phyloP scores from a whole-genome alignment of 2,113 vertebrate genomes.

The Poicephalus gulielmi region DNA sequence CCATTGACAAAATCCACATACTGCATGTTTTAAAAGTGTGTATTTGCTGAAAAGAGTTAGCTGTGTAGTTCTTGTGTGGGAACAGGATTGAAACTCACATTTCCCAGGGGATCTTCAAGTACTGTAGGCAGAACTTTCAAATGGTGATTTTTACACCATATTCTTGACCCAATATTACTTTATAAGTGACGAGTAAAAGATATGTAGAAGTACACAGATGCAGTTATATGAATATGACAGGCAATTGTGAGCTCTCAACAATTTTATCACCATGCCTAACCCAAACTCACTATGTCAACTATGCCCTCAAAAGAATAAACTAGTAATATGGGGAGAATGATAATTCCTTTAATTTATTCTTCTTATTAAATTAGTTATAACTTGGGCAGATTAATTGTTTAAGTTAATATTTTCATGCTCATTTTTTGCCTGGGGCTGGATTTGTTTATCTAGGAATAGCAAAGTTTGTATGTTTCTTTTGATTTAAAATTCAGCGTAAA shows the following conservation, averaged over 20 bases:
- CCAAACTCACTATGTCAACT: not conserved
- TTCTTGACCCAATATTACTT: not conserved
- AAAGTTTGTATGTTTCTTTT: not conserved
- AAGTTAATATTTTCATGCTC: not conserved
- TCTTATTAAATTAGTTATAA: not conserved
- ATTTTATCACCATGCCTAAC: not conserved
- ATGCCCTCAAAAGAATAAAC: not conserved
- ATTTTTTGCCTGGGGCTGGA: not conserved
- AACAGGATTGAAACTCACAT: not conserved
- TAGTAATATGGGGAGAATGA: not conserved
- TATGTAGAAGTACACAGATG: fast-evolving
- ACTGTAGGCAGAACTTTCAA: not conserved
- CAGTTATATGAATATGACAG: not conserved
- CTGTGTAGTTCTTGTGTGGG: not conserved
- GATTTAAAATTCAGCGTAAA: not conserved
- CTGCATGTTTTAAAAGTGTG: not conserved
- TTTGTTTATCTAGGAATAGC: not conserved
- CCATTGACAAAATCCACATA: not conserved
- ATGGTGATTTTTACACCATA: not conserved
- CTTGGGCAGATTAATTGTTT: not conserved
- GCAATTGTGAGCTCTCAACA: not conserved
- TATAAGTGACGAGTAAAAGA: not conserved
- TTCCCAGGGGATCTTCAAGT: not conserved
- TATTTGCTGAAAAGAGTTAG: not conserved
- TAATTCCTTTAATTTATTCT: not conserved